phyloP scores from a whole-genome alignment of 2,888 invertebrate species.

The Arctia plantaginis region DNA sequence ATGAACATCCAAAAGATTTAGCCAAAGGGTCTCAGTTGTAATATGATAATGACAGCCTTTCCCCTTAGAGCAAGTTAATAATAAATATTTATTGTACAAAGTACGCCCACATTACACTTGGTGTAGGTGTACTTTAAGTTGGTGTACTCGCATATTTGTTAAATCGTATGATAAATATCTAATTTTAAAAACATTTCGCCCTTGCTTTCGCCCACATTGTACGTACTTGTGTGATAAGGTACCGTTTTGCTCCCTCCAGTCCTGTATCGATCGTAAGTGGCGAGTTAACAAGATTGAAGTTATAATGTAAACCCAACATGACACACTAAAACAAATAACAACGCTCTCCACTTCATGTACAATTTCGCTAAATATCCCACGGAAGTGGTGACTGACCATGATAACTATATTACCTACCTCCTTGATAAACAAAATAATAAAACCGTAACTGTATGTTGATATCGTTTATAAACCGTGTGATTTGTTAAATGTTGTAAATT shows the following conservation, averaged over 20 bases:
- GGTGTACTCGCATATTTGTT: background rate
- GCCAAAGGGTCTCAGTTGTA: background rate
- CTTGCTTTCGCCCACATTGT: background rate
- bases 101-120: background rate
- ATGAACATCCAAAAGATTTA: background rate
- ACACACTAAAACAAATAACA: background rate
- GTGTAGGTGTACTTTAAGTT: background rate
- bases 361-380: background rate
- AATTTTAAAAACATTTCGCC: background rate
- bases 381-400: constrained; percentile 8
- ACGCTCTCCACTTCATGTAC: background rate
- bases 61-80: background rate
- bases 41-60: background rate
- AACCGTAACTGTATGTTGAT: background rate
- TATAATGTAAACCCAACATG: background rate
- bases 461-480: background rate
- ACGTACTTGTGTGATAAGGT: background rate
- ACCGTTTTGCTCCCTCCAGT: background rate
- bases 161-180: background rate
- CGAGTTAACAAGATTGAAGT: background rate
- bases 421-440: background rate
- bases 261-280: background rate
- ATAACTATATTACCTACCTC: background rate
- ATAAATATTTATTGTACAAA: background rate
- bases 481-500: background rate